These are phyloP conservation scores for Tangachromis dhanisi DNA, from an alignment of 2,113 vertebrate species.

Conservation along the genomic window DNA sequence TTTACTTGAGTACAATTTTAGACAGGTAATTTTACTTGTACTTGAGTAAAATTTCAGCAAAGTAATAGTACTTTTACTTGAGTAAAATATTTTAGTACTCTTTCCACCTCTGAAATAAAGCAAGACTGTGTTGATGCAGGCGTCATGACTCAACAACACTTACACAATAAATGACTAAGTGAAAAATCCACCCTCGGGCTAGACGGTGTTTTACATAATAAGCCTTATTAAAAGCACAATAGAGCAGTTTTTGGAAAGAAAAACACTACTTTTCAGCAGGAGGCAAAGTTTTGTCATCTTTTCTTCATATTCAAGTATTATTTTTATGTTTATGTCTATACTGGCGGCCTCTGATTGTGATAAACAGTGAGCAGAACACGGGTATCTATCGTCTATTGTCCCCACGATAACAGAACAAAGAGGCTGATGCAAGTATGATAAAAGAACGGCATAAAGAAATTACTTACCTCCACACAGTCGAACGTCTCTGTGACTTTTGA, in stretches of 20 bases:
- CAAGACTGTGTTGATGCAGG: background rate
- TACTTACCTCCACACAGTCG: constrained; percentile 90
- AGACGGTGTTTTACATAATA: background rate
- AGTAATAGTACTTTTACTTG: too few relatives aligned
- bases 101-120: too few relatives aligned
- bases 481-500: constrained; percentile 91
- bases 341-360: background rate
- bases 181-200: background rate
- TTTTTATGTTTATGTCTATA: background rate
- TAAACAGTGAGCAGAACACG: background rate
- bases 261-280: background rate
- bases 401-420: background rate
- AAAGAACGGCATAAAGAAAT: background rate
- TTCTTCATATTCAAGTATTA: background rate
- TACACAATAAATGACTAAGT: background rate
- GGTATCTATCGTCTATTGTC: background rate
- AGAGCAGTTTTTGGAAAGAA: background rate
- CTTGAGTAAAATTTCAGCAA: too few relatives aligned
- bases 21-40: too few relatives aligned
- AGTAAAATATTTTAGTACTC: too few relatives aligned
- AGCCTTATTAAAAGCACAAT: background rate
- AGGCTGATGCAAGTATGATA: background rate
- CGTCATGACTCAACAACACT: background rate
- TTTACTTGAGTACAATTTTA: too few relatives aligned
- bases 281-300: background rate